phyloP scores from a whole-genome alignment of 2,888 invertebrate species.

The Chromoteleia sp. region DNA sequence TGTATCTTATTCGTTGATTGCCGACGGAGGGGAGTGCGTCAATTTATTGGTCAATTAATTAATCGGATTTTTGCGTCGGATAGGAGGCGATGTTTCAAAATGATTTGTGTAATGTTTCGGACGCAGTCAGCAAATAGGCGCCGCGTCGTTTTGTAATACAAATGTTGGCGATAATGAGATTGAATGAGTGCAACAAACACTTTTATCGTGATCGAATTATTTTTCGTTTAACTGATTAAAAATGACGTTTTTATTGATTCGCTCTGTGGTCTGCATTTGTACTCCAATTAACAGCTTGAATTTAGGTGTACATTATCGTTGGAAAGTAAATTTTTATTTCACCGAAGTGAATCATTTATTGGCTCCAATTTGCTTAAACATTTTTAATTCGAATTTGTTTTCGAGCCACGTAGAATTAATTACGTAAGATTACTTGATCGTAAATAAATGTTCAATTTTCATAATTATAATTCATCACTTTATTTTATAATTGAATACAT shows the following conservation, averaged over 20 bases:
- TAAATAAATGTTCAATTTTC: constrained; percentile 9
- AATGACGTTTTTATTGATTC: constrained; percentile 29
- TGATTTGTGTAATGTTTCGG: constrained; percentile 27
- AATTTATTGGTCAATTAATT: constrained; percentile 49
- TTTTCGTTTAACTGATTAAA: constrained; percentile 35
- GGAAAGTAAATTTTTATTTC: constrained; percentile 17
- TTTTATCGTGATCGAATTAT: constrained; percentile 37
- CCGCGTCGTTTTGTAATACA: constrained; percentile 8
- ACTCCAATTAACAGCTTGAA: constrained; percentile 23
- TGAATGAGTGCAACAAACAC: constrained; percentile 20
- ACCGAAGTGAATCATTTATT: constrained; percentile 41
- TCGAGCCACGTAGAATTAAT: too few relatives aligned
- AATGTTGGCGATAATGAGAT: constrained; percentile 36
- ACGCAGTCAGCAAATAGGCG: constrained; percentile 16
- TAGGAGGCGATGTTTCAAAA: constrained; percentile 1
- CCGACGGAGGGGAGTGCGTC: background rate
- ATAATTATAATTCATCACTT: too few relatives aligned
- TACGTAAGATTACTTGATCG: background rate
- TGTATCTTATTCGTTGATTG: constrained; percentile 33
- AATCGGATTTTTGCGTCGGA: constrained; percentile 17
- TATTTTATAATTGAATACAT: too few relatives aligned
- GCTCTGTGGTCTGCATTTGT: constrained; percentile 11
- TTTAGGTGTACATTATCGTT: constrained; percentile 12
- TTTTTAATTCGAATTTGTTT: too few relatives aligned
- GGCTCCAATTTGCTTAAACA: constrained; percentile 6